Conservation (phyloP, 53 echinoderm and acorn worm genomes). For the Glandiceps talaboti region DNA sequence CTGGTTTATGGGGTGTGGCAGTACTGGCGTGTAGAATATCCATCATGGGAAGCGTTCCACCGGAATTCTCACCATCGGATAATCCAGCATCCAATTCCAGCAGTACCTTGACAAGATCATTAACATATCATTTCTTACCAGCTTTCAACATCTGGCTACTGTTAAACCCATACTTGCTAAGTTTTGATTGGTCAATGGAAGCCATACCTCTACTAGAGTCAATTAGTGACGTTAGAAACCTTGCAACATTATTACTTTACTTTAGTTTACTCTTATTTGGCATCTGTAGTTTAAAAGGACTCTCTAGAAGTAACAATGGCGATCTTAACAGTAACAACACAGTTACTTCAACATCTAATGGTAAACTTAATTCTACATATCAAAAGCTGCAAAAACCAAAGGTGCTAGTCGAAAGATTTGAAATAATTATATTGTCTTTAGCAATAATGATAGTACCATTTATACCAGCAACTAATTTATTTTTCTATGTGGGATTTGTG, state of each 20-base stretch:
- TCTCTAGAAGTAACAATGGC: constrained; percentile 11
- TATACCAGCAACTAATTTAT: constrained; percentile 78
- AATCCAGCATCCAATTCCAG: constrained; percentile 85
- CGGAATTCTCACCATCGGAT: constrained; percentile 78
- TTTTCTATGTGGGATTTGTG: constrained; percentile 95
- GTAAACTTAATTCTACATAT: not conserved
- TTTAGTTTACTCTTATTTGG: constrained; percentile 20
- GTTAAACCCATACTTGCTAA: constrained; percentile 52
- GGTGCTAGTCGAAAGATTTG: not conserved
- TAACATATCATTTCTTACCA: constrained; percentile 77
- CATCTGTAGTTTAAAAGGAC: constrained; percentile 31
- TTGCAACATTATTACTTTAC: constrained; percentile 47
- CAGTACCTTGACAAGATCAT: constrained; percentile 47
- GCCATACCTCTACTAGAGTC: constrained; percentile 64
- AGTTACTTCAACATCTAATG: not conserved
- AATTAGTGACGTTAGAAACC: constrained; percentile 47
- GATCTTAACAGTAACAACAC: not conserved
- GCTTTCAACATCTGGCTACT: constrained; percentile 76
- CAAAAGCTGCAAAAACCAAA: not conserved
- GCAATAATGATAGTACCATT: constrained; percentile 68
- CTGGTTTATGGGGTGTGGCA: constrained; percentile 27
- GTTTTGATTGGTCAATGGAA: constrained; percentile 98
- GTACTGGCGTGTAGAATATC: constrained; percentile 59
- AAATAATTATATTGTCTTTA: constrained; percentile 41
- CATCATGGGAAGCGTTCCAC: constrained; percentile 59